Conservation (phyloP, 2,113 vertebrate species). For the Accipiter virgatus region DNA sequence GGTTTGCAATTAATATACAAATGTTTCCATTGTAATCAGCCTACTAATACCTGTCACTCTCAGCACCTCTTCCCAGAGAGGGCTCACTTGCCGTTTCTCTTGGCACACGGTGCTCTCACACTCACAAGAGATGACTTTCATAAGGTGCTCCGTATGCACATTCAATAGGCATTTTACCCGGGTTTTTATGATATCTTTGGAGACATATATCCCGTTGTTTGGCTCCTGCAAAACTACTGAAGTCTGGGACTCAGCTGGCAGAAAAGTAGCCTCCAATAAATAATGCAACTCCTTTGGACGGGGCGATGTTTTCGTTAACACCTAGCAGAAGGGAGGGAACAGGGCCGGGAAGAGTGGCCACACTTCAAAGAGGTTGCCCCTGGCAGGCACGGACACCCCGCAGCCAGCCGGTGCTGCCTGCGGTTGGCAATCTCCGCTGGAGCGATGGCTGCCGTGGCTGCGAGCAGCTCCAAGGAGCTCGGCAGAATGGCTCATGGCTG, state of each 20-base stretch:
- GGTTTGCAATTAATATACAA: background rate
- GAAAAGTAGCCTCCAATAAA: conserved; percentile 22
- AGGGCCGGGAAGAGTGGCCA: background rate
- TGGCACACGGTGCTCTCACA: background rate
- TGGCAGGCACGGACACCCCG: background rate
- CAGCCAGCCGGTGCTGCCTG: background rate
- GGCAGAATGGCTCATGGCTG: background rate
- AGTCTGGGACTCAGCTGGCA: background rate
- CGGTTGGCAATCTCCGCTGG: background rate
- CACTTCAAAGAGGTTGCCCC: conserved; percentile 34
- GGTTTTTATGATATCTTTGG: conserved; percentile 36
- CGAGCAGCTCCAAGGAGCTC: background rate
- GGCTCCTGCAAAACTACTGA: conserved; percentile 2
- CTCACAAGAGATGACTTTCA: conserved; percentile 27
- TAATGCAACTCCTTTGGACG: background rate
- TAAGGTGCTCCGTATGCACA: background rate
- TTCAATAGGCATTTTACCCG: background rate
- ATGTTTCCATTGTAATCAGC: conserved; percentile 26
- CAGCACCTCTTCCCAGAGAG: background rate
- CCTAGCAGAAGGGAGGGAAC: background rate
- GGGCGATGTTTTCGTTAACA: conserved; percentile 42
- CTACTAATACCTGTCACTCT: conserved; percentile 2
- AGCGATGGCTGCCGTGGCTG: background rate
- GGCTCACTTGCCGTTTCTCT: background rate
- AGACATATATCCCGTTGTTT: conserved; percentile 34